These are phyloP conservation scores for Cryptoblepharus egeriae DNA, from an alignment of 2,797 vertebrate genomes.

Conservation along the genomic window DNA sequence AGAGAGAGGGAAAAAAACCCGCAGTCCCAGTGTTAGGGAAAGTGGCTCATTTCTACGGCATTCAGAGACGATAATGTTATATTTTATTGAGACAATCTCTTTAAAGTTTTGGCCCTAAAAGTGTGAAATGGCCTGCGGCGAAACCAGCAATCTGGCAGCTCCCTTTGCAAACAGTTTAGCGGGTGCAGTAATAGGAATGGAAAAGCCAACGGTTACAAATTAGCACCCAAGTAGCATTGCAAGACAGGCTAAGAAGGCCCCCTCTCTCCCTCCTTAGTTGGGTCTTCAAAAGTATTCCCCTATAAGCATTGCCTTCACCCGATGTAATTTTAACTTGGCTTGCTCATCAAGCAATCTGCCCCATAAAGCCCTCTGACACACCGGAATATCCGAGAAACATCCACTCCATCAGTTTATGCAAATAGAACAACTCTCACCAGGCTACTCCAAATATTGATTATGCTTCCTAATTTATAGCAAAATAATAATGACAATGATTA, in stretches of 20 bases:
- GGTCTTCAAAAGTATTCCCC: conserved; percentile 45
- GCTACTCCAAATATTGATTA: conserved; percentile 64
- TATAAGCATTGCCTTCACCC: conserved; percentile 36
- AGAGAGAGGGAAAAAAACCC: no score
- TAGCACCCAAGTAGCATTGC: conserved; percentile 32
- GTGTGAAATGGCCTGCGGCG: conserved; percentile 43
- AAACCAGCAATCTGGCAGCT: conserved; percentile 40
- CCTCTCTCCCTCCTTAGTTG: background rate
- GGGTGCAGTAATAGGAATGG: conserved; percentile 23
- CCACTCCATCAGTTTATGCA: conserved; percentile 73
- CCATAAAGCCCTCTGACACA: conserved; percentile 70
- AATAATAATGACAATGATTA: conserved; percentile 43
- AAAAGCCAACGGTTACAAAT: conserved; percentile 43
- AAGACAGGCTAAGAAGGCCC: conserved; percentile 15
- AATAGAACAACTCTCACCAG: conserved; percentile 72
- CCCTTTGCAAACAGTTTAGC: conserved; percentile 34
- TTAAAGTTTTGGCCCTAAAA: conserved; percentile 42
- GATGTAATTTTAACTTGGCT: conserved; percentile 57
- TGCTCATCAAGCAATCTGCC: conserved; percentile 70
- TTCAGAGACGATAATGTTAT: conserved; percentile 7
- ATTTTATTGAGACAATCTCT: conserved; percentile 33
- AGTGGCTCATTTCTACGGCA: background rate
- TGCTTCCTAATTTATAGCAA: conserved; percentile 60
- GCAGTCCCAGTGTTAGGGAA: conserved; percentile 13
- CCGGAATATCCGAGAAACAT: conserved; percentile 73